Evolutionary conservation across 2,888 invertebrate species (phyloP).

Genomic region (Rosalia funebris): DNA sequence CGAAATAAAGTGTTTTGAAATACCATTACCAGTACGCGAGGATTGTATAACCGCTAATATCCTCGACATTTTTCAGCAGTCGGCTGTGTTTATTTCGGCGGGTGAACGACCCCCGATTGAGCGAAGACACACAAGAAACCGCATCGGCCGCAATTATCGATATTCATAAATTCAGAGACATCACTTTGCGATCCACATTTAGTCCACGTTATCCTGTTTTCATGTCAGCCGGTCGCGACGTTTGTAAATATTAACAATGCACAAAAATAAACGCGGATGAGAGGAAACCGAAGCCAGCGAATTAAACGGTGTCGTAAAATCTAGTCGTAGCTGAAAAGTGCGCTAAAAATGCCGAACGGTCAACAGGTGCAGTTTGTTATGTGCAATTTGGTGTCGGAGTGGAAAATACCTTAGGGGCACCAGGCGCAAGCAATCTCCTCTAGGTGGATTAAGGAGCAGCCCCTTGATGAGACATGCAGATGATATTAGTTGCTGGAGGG

Average conservation of each 20-base stretch:
- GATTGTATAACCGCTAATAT: too few relatives aligned
- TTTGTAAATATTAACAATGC: conserved; percentile 18
- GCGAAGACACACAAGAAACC: not conserved
- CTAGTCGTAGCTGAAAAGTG: too few relatives aligned
- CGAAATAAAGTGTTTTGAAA: too few relatives aligned
- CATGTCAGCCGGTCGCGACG: conserved; percentile 6
- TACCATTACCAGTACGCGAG: too few relatives aligned
- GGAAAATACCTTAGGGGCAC: not conserved
- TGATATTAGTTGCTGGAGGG: conserved; percentile 69
- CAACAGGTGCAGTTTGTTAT: conserved; percentile 40
- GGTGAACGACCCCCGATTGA: conserved; percentile 11
- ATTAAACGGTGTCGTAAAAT: too few relatives aligned
- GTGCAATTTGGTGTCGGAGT: too few relatives aligned
- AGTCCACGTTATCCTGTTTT: conserved; percentile 16
- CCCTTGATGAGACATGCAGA: conserved; percentile 66
- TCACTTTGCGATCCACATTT: conserved; percentile 21
- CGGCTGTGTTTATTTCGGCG: not conserved
- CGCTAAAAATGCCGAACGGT: conserved; percentile 35
- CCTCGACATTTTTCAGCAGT: not conserved
- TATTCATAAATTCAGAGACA: conserved; percentile 24
- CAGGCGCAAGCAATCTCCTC: not conserved
- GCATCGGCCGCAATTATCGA: conserved; percentile 14
- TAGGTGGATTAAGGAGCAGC: conserved; percentile 15
- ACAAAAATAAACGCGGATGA: conserved; percentile 12
- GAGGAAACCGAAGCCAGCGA: too few relatives aligned